A percentile compares a stretch with the other conserved stretches of the same genome.
phyloP scores from a whole-genome alignment of 2,113 vertebrate genomes.

The Aplodontia rufa region DNA sequence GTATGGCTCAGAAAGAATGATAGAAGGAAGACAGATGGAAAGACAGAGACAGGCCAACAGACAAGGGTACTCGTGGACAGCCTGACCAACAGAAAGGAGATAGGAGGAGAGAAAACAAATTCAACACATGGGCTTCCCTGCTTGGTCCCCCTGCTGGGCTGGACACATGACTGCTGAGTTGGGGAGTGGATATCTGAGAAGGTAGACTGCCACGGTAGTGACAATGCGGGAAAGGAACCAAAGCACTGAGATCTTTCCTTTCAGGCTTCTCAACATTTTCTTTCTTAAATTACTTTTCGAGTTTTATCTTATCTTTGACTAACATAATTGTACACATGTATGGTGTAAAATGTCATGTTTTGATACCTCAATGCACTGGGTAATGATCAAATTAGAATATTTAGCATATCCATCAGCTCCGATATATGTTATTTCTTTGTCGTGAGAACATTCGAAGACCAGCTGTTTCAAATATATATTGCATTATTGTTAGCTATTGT shows the following conservation, averaged over 20 bases:
- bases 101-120: not conserved
- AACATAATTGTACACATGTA: not conserved
- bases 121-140: too few relatives aligned
- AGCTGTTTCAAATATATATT: not conserved
- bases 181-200: not conserved
- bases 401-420: not conserved
- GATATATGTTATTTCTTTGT: not conserved
- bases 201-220: not conserved
- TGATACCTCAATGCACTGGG: not conserved
- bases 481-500: not conserved
- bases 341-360: not conserved
- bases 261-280: not conserved
- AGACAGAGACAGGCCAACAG: not conserved
- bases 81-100: not conserved
- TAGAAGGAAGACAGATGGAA: not conserved
- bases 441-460: not conserved
- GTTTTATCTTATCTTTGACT: not conserved
- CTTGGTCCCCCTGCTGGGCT: not conserved
- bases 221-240: rapidly evolving
- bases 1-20: not conserved
- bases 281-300: not conserved
- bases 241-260: not conserved
- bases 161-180: rapidly evolving
- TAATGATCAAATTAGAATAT: not conserved
- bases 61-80: not conserved